A percentile compares a stretch with the other conserved stretches of the same genome.
Conservation (phyloP, 2,797 vertebrate species). For the Semaprochilodus insignis region DNA sequence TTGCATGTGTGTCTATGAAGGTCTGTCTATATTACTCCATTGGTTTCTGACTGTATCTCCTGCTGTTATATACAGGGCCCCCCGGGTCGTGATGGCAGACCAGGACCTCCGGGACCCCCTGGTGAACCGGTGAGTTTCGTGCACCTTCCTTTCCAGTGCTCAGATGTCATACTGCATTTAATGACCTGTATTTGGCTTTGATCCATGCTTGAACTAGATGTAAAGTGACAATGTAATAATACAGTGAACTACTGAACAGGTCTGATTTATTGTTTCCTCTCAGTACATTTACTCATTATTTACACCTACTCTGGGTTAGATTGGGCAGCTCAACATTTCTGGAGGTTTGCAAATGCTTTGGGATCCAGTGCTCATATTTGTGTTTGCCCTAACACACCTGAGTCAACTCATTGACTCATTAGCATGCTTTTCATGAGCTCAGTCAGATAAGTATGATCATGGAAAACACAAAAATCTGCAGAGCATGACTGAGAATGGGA, state of each 20-base stretch:
- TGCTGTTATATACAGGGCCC: slow-evolving; percentile 86
- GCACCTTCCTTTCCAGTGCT: slow-evolving; percentile 24
- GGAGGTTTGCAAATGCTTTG: not conserved
- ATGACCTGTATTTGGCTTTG: not conserved
- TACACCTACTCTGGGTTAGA: not conserved
- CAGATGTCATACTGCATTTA: not conserved
- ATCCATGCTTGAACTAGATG: no score
- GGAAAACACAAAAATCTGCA: not conserved
- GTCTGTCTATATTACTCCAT: not conserved
- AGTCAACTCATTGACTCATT: not conserved
- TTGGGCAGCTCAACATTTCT: not conserved
- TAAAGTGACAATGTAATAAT: not conserved
- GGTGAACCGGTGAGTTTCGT: slow-evolving; percentile 91
- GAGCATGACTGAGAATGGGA: not conserved
- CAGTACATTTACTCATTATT: not conserved
- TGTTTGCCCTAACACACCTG: slow-evolving; percentile 3
- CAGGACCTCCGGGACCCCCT: slow-evolving; percentile 90
- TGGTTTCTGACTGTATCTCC: slow-evolving; percentile 30
- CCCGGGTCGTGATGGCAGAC: slow-evolving; percentile 89
- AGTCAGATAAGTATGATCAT: not conserved
- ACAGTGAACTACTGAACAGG: not conserved
- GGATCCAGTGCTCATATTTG: not conserved
- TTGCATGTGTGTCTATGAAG: not conserved
- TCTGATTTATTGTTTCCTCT: not conserved
- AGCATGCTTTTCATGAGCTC: not conserved